Percentiles rank a stretch among this genome's conserved stretches.
phyloP scores from a whole-genome alignment of 2,113 vertebrate genomes.

The Oryzias melastigma region DNA sequence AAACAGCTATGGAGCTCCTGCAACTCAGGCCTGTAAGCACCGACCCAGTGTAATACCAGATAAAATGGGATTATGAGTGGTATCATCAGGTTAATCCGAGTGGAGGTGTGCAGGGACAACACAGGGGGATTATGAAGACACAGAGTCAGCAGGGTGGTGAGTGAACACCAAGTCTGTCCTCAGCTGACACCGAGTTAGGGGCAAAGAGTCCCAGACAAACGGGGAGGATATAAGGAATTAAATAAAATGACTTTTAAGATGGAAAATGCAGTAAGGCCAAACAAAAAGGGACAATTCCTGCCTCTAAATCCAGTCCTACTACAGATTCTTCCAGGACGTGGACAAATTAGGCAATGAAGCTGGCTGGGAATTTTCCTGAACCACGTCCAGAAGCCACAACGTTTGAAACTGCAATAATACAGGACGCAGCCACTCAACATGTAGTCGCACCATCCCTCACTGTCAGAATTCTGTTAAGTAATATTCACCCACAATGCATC shows the following conservation, averaged over 20 bases:
- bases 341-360: conserved; percentile 54
- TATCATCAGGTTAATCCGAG: conserved; percentile 44
- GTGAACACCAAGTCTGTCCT: conserved; percentile 14
- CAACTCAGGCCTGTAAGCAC: neutral
- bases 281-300: too few species aligned
- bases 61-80: conserved; percentile 34
- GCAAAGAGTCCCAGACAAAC: too few species aligned
- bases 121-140: conserved; percentile 29
- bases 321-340: conserved; percentile 15
- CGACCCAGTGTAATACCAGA: conserved; percentile 8
- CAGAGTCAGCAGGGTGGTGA: conserved; percentile 17
- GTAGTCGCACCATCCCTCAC: too few species aligned
- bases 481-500: too few species aligned
- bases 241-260: too few species aligned
- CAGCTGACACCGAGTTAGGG: neutral
- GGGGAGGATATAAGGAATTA: too few species aligned
- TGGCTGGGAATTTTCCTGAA: conserved; percentile 32
- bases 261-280: too few species aligned
- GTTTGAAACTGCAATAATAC: conserved; percentile 25
- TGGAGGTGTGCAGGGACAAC: conserved; percentile 15
- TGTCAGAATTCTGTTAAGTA: too few species aligned
- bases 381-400: conserved; percentile 47
- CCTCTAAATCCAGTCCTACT: too few species aligned
- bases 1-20: conserved; percentile 9
- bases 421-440: too few species aligned